Percentiles rank a stretch among this genome's conserved stretches.
phyloP scores from a whole-genome alignment of 2,888 invertebrate species.

The Hecatera dysodea region DNA sequence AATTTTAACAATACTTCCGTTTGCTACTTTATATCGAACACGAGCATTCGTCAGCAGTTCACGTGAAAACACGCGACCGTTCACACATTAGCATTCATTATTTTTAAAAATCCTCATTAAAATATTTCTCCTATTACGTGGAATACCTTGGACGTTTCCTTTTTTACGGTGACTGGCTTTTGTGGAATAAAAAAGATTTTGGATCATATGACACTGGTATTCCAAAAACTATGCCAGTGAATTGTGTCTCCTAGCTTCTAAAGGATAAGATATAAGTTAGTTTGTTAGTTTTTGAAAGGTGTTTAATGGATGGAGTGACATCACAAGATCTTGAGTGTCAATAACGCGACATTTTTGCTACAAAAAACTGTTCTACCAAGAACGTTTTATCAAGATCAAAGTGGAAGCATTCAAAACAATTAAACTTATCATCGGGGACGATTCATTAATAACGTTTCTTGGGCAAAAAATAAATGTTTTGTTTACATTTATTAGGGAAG shows the following conservation, averaged over 20 bases:
- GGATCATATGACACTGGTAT: constrained; percentile 65
- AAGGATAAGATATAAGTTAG: constrained; percentile 25
- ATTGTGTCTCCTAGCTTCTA: constrained; percentile 18
- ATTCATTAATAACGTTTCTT: constrained; percentile 85
- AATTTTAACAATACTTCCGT: constrained; percentile 88
- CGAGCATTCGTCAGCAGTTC: constrained; percentile 71
- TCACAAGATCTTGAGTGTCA: constrained; percentile 70
- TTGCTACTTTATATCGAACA: constrained; percentile 65
- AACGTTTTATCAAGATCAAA: constrained; percentile 78
- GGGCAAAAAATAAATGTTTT: constrained; percentile 85
- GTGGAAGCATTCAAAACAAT: constrained; percentile 83
- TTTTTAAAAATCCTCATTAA: constrained; percentile 85
- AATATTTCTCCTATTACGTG: constrained; percentile 85
- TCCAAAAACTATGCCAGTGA: not conserved
- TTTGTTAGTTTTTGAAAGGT: constrained; percentile 40
- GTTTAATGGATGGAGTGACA: constrained; percentile 60
- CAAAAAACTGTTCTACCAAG: constrained; percentile 70
- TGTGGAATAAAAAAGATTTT: constrained; percentile 70
- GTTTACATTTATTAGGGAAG: constrained; percentile 90
- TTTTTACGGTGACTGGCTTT: constrained; percentile 79
- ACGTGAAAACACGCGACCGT: constrained; percentile 74
- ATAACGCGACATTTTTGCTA: constrained; percentile 73
- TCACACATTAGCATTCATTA: constrained; percentile 80
- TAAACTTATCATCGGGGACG: constrained; percentile 82
- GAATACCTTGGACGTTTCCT: constrained; percentile 74